A percentile compares a stretch with the other conserved stretches of the same genome.
Evolutionary conservation across 2,113 vertebrate species (phyloP).

Genomic region (Alaudala cheleensis): DNA sequence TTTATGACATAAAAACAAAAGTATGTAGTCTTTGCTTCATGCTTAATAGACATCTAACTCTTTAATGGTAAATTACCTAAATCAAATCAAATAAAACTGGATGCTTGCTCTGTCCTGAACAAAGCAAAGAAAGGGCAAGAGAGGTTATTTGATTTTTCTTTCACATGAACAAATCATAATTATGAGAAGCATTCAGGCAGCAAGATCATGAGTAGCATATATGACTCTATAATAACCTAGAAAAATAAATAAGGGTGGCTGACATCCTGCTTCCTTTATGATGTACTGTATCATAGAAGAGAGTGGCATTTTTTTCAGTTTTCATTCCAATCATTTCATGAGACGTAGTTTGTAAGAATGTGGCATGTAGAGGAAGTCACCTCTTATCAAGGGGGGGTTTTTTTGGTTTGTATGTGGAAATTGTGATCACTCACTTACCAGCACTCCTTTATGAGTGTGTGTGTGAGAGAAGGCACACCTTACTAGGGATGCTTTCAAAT

Average conservation of each 20-base stretch:
- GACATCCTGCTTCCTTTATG: constrained; percentile 32
- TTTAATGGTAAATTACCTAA: neutral
- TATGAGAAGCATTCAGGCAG: neutral
- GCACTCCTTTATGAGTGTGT: neutral
- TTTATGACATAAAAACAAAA: neutral
- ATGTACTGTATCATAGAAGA: neutral
- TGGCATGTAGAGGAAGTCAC: neutral
- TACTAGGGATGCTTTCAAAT: neutral
- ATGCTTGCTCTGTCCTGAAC: neutral
- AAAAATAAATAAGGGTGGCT: constrained; percentile 18
- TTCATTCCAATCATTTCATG: neutral
- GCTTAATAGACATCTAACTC: neutral
- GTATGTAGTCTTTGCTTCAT: neutral
- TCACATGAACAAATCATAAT: neutral
- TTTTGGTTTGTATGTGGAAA: neutral
- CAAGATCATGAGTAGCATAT: neutral
- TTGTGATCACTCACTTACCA: too few species aligned
- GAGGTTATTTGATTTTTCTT: neutral
- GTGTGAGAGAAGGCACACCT: neutral
- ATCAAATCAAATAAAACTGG: neutral
- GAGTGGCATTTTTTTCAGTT: neutral
- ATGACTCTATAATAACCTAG: neutral
- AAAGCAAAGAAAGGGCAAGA: neutral
- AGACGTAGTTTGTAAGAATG: neutral
- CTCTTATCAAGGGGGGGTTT: neutral